phyloP scores from a whole-genome alignment of 2,113 vertebrate species.

The Phoenicopterus ruber region DNA sequence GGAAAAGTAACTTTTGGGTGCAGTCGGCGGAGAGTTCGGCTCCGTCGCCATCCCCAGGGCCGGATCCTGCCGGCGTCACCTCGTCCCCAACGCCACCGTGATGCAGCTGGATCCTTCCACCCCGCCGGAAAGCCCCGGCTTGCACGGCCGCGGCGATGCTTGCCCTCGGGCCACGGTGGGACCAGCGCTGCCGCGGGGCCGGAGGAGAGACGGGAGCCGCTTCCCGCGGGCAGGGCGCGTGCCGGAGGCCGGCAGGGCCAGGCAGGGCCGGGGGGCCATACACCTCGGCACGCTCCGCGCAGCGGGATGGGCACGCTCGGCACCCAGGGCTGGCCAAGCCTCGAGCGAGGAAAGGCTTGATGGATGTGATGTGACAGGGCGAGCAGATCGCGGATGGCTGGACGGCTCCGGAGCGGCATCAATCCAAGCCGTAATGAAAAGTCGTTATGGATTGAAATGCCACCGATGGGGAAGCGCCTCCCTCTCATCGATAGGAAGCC shows the following conservation, averaged over 20 bases:
- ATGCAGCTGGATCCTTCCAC: neutral
- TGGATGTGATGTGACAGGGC: neutral
- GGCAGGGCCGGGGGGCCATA: neutral
- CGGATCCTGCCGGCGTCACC: neutral
- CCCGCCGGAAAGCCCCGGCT: neutral
- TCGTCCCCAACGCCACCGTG: accelerated
- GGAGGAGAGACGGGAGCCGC: neutral
- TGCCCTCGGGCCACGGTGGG: neutral
- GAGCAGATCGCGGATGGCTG: neutral
- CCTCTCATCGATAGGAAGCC: neutral
- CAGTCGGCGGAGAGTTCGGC: neutral
- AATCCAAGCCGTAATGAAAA: constrained; percentile 18
- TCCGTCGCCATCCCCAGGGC: accelerated
- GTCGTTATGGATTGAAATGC: constrained; percentile 12
- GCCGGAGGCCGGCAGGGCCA: neutral
- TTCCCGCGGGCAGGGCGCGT: neutral
- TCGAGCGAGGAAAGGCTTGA: neutral
- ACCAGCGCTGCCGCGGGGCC: accelerated
- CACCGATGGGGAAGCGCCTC: neutral
- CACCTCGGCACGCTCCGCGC: neutral
- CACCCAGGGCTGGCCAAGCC: neutral
- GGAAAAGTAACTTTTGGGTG: constrained; percentile 38
- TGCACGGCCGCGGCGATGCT: accelerated
- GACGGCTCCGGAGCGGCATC: neutral
- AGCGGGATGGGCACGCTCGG: neutral